These are phyloP conservation scores for Chelonus insularis DNA, from an alignment of 1,140 invertebrate species.

Conservation along the genomic window DNA sequence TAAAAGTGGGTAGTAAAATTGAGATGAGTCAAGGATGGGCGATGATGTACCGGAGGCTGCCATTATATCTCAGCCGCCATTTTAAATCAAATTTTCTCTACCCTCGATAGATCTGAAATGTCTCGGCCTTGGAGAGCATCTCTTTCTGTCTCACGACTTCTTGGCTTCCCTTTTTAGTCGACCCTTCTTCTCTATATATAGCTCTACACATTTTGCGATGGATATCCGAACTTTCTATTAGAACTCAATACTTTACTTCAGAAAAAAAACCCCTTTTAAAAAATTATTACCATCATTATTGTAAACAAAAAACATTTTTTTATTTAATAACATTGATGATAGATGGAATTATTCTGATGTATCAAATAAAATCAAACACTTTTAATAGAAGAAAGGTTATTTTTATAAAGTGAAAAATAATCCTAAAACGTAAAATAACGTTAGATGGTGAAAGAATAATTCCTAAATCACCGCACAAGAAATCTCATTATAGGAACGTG, in stretches of 20 bases:
- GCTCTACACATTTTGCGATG: constrained; percentile 25
- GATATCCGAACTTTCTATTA: constrained; percentile 26
- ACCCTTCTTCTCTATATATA: constrained; percentile 4
- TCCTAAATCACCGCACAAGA: constrained; percentile 53
- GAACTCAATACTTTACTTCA: too few species aligned
- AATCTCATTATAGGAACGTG: constrained; percentile 49
- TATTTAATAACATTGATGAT: too few species aligned
- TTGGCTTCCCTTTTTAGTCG: constrained; percentile 18
- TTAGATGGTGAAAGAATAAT: constrained; percentile 46
- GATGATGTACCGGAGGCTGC: constrained; percentile 56
- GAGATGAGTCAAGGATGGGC: constrained; percentile 47
- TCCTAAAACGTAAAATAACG: constrained; percentile 28
- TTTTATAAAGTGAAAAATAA: too few species aligned
- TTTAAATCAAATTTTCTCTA: constrained; percentile 61
- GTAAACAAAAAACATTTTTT: too few species aligned
- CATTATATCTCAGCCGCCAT: constrained; percentile 62
- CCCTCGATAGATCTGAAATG: constrained; percentile 60
- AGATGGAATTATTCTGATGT: too few species aligned
- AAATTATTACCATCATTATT: too few species aligned
- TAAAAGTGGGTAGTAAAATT: constrained; percentile 43
- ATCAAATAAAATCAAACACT: too few species aligned
- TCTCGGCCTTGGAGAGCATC: constrained; percentile 47
- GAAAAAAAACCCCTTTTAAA: too few species aligned
- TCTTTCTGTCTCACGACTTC: constrained; percentile 24
- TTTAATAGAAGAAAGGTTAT: too few species aligned